Conservation (phyloP, 2,113 vertebrate genomes). For the Callorhinus ursinus region DNA sequence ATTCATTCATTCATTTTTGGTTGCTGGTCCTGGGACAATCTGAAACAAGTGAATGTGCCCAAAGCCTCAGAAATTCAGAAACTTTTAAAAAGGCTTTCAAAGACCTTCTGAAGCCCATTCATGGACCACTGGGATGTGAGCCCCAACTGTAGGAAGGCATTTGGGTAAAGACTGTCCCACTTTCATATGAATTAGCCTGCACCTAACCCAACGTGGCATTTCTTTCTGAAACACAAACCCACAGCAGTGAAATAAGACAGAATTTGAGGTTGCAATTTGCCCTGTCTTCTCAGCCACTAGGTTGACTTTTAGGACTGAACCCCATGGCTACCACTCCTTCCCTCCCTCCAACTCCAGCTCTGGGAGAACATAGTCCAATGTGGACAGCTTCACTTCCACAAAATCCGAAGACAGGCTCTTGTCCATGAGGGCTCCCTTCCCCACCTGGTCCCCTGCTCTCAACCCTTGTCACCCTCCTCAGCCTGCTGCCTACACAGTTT, state of each 20-base stretch:
- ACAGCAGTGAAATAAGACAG: neutral
- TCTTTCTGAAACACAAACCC: neutral
- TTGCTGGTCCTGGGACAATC: neutral
- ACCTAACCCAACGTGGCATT: rapidly evolving
- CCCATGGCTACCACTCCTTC: neutral
- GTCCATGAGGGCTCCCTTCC: no score
- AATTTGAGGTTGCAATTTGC: neutral
- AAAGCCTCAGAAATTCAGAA: neutral
- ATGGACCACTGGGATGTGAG: rapidly evolving
- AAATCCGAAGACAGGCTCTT: rapidly evolving
- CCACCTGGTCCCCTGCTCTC: rapidly evolving
- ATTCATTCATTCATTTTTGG: neutral
- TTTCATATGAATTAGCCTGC: neutral
- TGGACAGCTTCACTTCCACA: neutral
- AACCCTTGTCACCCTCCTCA: neutral
- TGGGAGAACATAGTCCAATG: neutral
- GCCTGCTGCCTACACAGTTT: neutral
- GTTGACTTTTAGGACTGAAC: neutral
- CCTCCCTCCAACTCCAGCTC: no score
- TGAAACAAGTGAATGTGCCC: neutral
- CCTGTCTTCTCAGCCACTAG: neutral
- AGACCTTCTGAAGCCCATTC: neutral
- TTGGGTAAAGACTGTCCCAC: no score
- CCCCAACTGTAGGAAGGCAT: rapidly evolving
- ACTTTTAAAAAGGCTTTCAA: neutral